Evolutionary conservation across 92 coral and sea anemone species (phyloP), one percentile per base, ranked within the genome.

Genomic region (Actinernus sp.): DNA sequence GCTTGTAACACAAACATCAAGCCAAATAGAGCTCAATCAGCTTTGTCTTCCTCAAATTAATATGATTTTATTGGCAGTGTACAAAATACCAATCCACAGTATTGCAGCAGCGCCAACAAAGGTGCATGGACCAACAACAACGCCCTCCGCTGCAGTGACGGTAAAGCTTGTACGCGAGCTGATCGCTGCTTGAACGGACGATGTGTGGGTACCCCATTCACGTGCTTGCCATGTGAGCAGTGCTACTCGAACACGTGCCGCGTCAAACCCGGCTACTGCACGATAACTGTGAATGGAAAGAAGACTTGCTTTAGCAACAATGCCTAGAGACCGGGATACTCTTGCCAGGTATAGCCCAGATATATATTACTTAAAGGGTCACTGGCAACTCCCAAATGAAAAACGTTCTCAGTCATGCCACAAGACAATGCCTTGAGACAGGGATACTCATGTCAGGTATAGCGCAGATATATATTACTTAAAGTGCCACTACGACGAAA

Each of bases 221-320:
- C 96, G 61, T 90, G 96, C 59, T 68, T 87, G 10, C 23, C 92
- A 12, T 90, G 96, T 67, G 92, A 90, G 61, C 66, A 76, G 52
- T 90, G 96, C 38, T 38, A 79, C 30, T 76, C 79, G 13, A 83
- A 79, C 59, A 48, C 61, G 13, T 90, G 96, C 31, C 58, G 75
- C 24, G 83, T 90, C 31, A 85, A 90, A 26, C 72, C 83, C 14
- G 92, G 92, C 27, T 90, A 8, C 68, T 89, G 96, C 51, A 71
- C 75, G 6, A 80, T 85, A 13, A 20, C 24, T 5, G 60, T 53
- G 27, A 58, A 56, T 1, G 79, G 88, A 1, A 51, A 14, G 20
- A 53, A 61, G 37, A 79, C 61, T 1, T 88, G 94, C 41, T 77
- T 71, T n/a, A 32, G 17, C 14, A 33, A 76, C 22, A 69, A 65